phyloP scores from a whole-genome alignment of 2,797 vertebrate species.

The Eremophila alpestris region DNA sequence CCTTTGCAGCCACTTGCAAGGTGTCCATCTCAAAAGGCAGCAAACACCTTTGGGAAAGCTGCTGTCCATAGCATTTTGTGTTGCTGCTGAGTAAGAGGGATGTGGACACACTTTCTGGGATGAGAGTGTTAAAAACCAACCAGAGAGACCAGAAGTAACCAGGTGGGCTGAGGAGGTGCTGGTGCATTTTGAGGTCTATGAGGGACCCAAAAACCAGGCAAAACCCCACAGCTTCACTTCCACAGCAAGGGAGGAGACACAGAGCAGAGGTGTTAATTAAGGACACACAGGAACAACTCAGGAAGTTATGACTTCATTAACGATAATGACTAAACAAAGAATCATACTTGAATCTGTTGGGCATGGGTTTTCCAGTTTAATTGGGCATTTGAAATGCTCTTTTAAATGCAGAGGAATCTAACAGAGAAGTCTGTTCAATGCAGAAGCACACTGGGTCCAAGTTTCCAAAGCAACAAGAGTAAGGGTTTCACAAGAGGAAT shows the following conservation, averaged over 20 bases:
- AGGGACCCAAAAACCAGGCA: not conserved
- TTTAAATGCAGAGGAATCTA: not conserved
- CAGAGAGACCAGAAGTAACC: not conserved
- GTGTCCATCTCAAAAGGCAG: not conserved
- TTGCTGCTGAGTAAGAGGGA: not conserved
- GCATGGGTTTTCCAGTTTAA: constrained; percentile 24
- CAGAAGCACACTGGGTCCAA: not conserved
- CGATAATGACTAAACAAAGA: constrained; percentile 5
- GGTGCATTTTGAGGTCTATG: not conserved
- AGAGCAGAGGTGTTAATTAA: not conserved
- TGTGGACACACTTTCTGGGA: not conserved
- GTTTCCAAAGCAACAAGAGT: not conserved
- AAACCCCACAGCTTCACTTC: constrained; percentile 17
- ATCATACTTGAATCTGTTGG: constrained; percentile 3
- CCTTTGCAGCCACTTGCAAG: not conserved
- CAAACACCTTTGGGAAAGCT: not conserved
- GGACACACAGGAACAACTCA: not conserved
- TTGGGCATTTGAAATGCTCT: constrained; percentile 10
- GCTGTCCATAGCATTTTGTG: not conserved
- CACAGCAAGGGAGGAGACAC: not conserved
- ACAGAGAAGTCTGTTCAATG: not conserved
- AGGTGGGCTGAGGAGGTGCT: not conserved
- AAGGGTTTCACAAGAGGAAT: not conserved
- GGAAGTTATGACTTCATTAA: constrained; percentile 26
- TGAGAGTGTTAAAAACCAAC: not conserved